Percentiles rank a stretch among this genome's conserved stretches.
Evolutionary conservation across 2,113 vertebrate genomes (phyloP).

Genomic region (Maccullochella peelii): DNA sequence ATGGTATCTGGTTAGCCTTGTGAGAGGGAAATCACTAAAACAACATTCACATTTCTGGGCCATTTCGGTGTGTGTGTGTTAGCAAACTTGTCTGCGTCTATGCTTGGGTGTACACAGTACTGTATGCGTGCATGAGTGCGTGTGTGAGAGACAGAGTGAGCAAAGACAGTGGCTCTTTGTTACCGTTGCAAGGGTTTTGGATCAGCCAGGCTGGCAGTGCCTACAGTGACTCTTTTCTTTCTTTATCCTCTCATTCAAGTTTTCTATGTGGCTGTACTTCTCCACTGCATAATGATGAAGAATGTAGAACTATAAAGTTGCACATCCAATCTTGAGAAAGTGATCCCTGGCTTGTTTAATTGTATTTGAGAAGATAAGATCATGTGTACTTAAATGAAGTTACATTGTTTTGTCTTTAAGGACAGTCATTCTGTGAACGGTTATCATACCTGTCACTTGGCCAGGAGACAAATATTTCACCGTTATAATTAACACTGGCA

Average conservation of each 20-base stretch:
- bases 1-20: background rate
- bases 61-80: conserved; percentile 1
- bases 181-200: conserved; percentile 64
- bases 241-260: conserved; percentile 53
- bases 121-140: conserved; percentile 37
- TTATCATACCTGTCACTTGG: background rate
- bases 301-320: background rate
- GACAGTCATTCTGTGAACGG: background rate
- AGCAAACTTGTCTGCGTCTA: background rate
- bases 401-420: background rate
- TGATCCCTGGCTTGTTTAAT: background rate
- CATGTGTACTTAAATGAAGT: background rate
- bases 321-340: background rate
- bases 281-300: background rate
- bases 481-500: conserved; percentile 8
- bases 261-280: conserved; percentile 21
- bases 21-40: background rate
- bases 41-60: conserved; percentile 1
- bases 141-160: conserved; percentile 32
- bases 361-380: background rate
- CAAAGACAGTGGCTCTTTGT: conserved; percentile 71
- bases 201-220: conserved; percentile 56
- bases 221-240: conserved; percentile 55
- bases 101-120: conserved; percentile 33
- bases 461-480: background rate